These are phyloP conservation scores for Nycteola revayana DNA, from an alignment of 2,888 invertebrate species.

Conservation along the genomic window DNA sequence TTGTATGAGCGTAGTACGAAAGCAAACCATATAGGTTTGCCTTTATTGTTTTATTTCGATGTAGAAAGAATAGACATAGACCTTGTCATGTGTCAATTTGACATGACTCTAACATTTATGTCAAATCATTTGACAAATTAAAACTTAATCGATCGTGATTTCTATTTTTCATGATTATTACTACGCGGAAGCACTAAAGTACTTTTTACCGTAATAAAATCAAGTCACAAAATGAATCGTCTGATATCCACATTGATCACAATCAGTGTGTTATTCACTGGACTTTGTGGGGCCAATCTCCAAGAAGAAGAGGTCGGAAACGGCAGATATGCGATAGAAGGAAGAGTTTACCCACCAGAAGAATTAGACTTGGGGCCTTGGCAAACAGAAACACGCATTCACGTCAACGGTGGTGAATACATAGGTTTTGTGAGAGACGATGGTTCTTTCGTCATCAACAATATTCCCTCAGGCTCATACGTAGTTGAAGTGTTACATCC, in stretches of 20 bases:
- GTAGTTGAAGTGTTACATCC: constrained; percentile 96
- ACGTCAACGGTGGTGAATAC: constrained; percentile 94
- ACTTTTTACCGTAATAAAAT: no score
- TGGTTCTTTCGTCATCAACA: constrained; percentile 94
- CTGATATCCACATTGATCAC: constrained; percentile 16
- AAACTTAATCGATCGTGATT: no score
- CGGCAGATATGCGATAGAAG: constrained; percentile 89
- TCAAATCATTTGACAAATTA: no score
- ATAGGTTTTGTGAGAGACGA: constrained; percentile 95
- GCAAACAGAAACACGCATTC: constrained; percentile 89
- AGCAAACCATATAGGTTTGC: no score
- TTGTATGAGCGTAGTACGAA: no score
- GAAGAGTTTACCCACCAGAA: constrained; percentile 89
- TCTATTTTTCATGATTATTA: no score
- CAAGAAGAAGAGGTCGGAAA: constrained; percentile 64
- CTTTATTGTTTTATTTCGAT: no score
- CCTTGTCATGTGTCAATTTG: no score
- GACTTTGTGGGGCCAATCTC: constrained; percentile 45
- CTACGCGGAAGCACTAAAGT: background rate
- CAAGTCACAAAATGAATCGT: constrained; percentile 27
- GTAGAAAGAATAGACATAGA: no score
- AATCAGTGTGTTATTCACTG: constrained; percentile 28
- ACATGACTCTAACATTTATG: no score
- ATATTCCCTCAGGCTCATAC: constrained; percentile 95
- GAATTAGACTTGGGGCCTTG: constrained; percentile 83